phyloP scores from a whole-genome alignment of 2,888 invertebrate genomes.

The Sinodicranocentrus sp. region DNA sequence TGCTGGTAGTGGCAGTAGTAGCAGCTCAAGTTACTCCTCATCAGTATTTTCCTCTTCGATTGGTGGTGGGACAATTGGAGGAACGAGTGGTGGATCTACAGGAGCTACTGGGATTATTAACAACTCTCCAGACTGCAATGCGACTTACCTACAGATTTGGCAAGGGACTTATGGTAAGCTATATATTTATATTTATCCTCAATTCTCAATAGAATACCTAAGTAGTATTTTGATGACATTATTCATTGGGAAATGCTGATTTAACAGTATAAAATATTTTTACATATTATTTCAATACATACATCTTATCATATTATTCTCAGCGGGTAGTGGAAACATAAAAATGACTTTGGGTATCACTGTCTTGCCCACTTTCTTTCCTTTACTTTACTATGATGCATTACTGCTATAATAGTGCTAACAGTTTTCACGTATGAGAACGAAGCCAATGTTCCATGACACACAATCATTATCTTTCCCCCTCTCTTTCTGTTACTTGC shows the following conservation, averaged over 20 bases:
- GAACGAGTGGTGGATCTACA: slow-evolving; percentile 30
- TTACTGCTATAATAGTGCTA: slow-evolving; percentile 37
- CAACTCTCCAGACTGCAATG: slow-evolving; percentile 72
- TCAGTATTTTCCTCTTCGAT: slow-evolving; percentile 17
- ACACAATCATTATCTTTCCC: too few relatives aligned
- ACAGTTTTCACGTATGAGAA: slow-evolving; percentile 20
- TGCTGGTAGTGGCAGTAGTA: slow-evolving; percentile 1
- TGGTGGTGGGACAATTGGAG: slow-evolving; percentile 37
- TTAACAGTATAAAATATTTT: too few relatives aligned
- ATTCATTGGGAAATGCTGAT: too few relatives aligned
- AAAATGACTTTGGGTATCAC: slow-evolving; percentile 22
- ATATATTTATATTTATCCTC: too few relatives aligned
- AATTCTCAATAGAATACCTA: too few relatives aligned
- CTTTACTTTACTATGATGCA: slow-evolving; percentile 28
- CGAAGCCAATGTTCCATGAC: slow-evolving; percentile 41
- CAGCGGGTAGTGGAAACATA: slow-evolving; percentile 41
- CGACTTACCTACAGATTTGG: slow-evolving; percentile 74
- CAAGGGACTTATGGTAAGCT: slow-evolving; percentile 71
- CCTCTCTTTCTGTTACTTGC: not conserved
- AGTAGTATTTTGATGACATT: too few relatives aligned
- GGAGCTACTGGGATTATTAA: slow-evolving; percentile 48
- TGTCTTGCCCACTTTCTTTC: slow-evolving; percentile 37
- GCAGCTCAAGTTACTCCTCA: slow-evolving; percentile 33
- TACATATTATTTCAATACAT: not conserved
- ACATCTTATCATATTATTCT: not conserved